These are phyloP conservation scores for Lepidostoma basale DNA, from an alignment of 1,140 invertebrate genomes.

Conservation along the genomic window DNA sequence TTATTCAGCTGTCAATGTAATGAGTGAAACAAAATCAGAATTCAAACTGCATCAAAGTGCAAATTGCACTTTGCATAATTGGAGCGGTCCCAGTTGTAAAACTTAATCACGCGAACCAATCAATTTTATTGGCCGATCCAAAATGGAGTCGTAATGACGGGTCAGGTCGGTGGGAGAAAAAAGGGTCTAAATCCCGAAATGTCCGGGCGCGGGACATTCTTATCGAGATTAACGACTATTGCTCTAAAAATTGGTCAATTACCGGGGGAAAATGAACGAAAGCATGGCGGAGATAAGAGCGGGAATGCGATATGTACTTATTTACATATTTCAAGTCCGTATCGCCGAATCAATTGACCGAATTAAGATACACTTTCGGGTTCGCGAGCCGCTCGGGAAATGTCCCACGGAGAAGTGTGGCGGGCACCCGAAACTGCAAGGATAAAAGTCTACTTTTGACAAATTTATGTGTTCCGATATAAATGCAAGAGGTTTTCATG, in stretches of 20 bases:
- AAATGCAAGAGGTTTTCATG: neutral
- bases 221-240: slow-evolving; percentile 39
- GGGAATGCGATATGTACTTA: slow-evolving; percentile 30
- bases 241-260: slow-evolving; percentile 37
- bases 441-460: slow-evolving; percentile 5
- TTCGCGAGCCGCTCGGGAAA: neutral
- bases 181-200: slow-evolving; percentile 20
- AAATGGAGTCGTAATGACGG: slow-evolving; percentile 29
- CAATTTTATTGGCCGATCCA: slow-evolving; percentile 40
- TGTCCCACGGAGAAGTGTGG: slow-evolving; percentile 3
- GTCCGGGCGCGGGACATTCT: slow-evolving; percentile 21
- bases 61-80: slow-evolving; percentile 42
- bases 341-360: slow-evolving; percentile 7
- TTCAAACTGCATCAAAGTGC: slow-evolving; percentile 36
- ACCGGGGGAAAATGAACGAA: slow-evolving; percentile 28
- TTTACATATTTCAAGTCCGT: slow-evolving; percentile 16
- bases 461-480: slow-evolving; percentile 11
- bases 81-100: slow-evolving; percentile 37
- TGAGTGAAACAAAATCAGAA: slow-evolving; percentile 28
- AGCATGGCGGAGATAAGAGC: slow-evolving; percentile 20
- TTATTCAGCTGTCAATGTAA: neutral
- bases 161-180: slow-evolving; percentile 12
- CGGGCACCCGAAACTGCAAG: neutral
- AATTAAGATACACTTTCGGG: slow-evolving; percentile 25
- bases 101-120: slow-evolving; percentile 44